These are phyloP conservation scores for Epizoanthus ramosus DNA, from an alignment of 92 coral and sea anemone species.

Conservation along the genomic window DNA sequence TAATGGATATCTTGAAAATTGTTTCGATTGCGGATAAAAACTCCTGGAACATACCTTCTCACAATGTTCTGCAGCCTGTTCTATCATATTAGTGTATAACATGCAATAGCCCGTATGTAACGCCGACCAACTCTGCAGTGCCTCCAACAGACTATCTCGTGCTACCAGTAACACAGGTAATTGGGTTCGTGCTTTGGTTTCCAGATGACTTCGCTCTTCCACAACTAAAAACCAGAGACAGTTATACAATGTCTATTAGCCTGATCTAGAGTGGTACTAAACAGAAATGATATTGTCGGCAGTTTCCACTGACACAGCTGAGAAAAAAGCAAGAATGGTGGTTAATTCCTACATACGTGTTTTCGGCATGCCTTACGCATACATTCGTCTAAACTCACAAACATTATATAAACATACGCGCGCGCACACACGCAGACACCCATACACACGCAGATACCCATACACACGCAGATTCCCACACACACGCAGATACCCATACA, in stretches of 20 bases:
- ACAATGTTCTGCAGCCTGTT: constrained; percentile 75
- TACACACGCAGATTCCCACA: too few species aligned
- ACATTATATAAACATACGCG: too few species aligned
- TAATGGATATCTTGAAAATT: background rate
- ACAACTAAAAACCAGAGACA: constrained; percentile 29
- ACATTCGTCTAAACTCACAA: too few species aligned
- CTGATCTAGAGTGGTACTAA: background rate
- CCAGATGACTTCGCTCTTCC: constrained; percentile 54
- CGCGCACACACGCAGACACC: too few species aligned
- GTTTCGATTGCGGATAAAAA: too few species aligned
- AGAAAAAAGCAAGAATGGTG: too few species aligned
- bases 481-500: too few species aligned
- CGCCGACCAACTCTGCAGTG: constrained; percentile 73
- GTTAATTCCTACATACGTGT: background rate
- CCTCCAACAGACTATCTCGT: constrained; percentile 57
- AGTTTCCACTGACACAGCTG: too few species aligned
- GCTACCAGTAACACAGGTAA: constrained; percentile 63
- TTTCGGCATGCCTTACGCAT: background rate
- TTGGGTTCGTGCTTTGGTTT: constrained; percentile 50
- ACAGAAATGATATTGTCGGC: too few species aligned
- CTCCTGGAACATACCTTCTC: constrained; percentile 55
- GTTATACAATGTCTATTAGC: background rate
- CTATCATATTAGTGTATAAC: constrained; percentile 61
- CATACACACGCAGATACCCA: too few species aligned
- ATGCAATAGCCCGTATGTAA: constrained; percentile 86